Base-by-base conservation (phyloP, 2,113 vertebrate genomes). In the Chrysochloris asiatica region DNA sequence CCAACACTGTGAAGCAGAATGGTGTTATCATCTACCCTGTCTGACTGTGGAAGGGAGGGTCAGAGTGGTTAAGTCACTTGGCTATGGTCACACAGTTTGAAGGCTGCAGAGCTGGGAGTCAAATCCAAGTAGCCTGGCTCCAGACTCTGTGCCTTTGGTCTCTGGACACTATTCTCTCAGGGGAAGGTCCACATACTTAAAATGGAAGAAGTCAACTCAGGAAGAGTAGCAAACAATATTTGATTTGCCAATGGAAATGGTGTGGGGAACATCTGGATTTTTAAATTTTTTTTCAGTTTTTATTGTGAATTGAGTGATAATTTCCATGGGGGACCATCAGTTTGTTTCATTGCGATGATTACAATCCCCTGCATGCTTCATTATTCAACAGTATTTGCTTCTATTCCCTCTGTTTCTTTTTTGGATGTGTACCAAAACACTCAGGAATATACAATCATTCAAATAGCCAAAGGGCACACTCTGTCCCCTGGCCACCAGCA, bases 241-340 rank as follows among this genome's bases (percentile, higher is more conserved):
- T 8, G 7, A 92, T 95, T 79, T 87, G 89, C 89, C 82, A 85
- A 1, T 19, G 47, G 88, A 93, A 91, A 71, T 65, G n/a, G 61
- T 94, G 45, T 59, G 94, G 92, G 78, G 83, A 79, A 90, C 81
- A 90, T 96, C 84, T 95, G 95, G 91, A 41, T 82, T n/a, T n/a
- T n/a, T n/a, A n/a, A n/a, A n/a, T n/a, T n/a, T n/a, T n/a, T n/a
- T n/a, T n/a, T n/a, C n/a, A n/a, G n/a, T n/a, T n/a, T n/a, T n/a
- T n/a, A n/a, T n/a, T n/a, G n/a, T n/a, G n/a, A n/a, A n/a, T n/a
- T n/a, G n/a, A n/a, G n/a, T n/a, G n/a, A n/a, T n/a, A n/a, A n/a
- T n/a, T n/a, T n/a, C n/a, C n/a, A n/a, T n/a, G n/a, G n/a, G n/a
- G n/a, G n/a, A n/a, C n/a, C n/a, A n/a, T n/a, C n/a, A n/a, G n/a